phyloP scores from a whole-genome alignment of 2,113 vertebrate species.

The Osmerus eperlanus region DNA sequence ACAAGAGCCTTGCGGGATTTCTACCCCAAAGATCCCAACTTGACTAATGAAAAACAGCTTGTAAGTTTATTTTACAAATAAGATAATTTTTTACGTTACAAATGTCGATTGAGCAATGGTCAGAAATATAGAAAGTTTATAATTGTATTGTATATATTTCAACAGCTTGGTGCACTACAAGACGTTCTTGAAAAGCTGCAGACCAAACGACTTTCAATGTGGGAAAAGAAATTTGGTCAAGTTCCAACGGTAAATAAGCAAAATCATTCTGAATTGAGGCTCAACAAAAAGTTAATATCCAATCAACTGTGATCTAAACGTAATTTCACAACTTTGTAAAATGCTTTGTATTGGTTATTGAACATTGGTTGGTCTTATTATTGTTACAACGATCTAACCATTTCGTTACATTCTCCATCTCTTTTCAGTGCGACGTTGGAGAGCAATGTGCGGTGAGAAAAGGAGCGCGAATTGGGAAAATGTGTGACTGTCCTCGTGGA shows the following conservation, averaged over 20 bases:
- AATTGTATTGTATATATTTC: conserved; percentile 8
- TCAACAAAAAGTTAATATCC: background rate
- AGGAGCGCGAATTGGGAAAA: conserved; percentile 75
- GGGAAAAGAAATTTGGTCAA: conserved; percentile 79
- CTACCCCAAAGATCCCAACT: conserved; percentile 74
- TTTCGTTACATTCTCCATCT: background rate
- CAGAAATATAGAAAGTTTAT: background rate
- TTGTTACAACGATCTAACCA: background rate
- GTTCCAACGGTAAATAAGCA: conserved; percentile 71
- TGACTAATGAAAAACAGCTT: conserved; percentile 78
- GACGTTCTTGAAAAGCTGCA: conserved; percentile 78
- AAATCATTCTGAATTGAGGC: background rate
- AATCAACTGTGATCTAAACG: background rate
- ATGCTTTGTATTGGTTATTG: background rate
- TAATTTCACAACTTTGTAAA: background rate
- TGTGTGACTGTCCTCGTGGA: conserved; percentile 72
- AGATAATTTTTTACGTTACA: background rate
- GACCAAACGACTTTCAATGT: conserved; percentile 69
- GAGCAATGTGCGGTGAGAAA: conserved; percentile 76
- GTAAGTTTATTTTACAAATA: conserved; percentile 51
- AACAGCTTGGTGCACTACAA: conserved; percentile 74
- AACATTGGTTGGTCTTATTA: background rate
- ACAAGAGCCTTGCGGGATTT: conserved; percentile 74
- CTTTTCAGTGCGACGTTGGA: conserved; percentile 67
- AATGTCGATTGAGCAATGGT: background rate